These are phyloP conservation scores for Gallinago undulata DNA, from an alignment of 2,113 vertebrate genomes.

Conservation along the genomic window DNA sequence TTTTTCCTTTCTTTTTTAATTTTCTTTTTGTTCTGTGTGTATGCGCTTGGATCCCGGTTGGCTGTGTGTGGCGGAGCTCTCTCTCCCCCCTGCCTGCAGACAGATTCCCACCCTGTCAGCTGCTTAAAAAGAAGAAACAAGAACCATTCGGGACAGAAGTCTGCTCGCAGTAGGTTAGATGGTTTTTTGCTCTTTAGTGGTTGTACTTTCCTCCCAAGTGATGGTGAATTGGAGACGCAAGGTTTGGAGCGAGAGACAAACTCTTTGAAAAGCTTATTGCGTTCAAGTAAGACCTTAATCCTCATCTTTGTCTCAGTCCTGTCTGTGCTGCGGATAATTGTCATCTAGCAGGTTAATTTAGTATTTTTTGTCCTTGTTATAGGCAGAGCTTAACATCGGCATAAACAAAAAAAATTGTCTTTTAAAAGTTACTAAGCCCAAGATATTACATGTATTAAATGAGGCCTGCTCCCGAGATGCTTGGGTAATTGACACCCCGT, in stretches of 20 bases:
- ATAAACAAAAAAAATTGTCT: not conserved
- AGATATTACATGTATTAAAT: not conserved
- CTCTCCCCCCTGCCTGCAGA: not conserved
- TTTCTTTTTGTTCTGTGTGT: not conserved
- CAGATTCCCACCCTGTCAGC: not conserved
- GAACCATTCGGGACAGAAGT: not conserved
- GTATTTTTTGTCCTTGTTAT: not conserved
- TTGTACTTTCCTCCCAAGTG: not conserved
- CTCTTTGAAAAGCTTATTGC: not conserved
- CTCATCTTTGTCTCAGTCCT: not conserved
- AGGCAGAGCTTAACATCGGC: not conserved
- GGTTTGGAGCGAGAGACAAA: not conserved
- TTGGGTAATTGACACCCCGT: not conserved
- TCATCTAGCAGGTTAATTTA: not conserved
- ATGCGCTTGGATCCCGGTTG: not conserved
- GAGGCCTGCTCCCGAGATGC: not conserved
- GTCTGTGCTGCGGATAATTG: not conserved
- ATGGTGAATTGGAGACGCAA: not conserved
- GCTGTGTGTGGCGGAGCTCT: rapidly evolving
- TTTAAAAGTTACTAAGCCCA: not conserved
- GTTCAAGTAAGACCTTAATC: not conserved
- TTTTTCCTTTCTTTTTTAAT: too few species aligned
- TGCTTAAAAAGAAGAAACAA: not conserved
- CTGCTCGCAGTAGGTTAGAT: not conserved
- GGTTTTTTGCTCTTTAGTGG: not conserved